These are phyloP conservation scores for Zaprionus camerounensis DNA, from an alignment of 1,140 invertebrate genomes.

Conservation along the genomic window DNA sequence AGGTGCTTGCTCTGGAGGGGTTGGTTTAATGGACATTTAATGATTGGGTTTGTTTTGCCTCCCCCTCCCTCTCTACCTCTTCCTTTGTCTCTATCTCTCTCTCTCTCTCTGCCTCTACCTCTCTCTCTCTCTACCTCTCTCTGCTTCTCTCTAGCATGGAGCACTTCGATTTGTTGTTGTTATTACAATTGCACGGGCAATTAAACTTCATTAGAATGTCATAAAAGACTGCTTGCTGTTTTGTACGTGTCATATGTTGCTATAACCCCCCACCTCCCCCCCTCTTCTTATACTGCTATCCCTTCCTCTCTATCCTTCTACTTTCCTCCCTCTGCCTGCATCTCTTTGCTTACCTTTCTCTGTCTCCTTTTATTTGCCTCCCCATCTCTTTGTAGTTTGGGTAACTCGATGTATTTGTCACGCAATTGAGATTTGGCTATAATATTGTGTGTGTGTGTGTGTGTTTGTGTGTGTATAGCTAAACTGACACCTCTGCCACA, in stretches of 20 bases:
- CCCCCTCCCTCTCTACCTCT: no score
- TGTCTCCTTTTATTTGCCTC: no score
- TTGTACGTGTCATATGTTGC: background rate
- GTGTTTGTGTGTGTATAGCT: background rate
- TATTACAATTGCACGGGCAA: conserved; percentile 49
- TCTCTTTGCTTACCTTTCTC: background rate
- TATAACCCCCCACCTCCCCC: background rate
- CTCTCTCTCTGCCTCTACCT: background rate
- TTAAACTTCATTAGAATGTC: conserved; percentile 69
- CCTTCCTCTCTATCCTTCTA: background rate
- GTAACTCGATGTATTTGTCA: background rate
- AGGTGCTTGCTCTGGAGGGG: background rate
- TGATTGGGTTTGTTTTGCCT: conserved; percentile 12
- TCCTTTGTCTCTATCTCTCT: no score
- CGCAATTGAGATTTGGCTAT: background rate
- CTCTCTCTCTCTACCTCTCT: background rate
- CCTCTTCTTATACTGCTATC: background rate
- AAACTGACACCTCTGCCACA: background rate
- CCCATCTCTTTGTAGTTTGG: background rate
- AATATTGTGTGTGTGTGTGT: background rate
- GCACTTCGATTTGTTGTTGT: background rate
- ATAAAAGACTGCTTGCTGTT: conserved; percentile 35
- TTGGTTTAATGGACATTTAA: conserved; percentile 60
- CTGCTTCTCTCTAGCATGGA: background rate
- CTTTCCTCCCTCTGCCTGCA: no score